These are phyloP conservation scores for Agriopis aurantiaria DNA, from an alignment of 2,888 invertebrate species.

Conservation along the genomic window DNA sequence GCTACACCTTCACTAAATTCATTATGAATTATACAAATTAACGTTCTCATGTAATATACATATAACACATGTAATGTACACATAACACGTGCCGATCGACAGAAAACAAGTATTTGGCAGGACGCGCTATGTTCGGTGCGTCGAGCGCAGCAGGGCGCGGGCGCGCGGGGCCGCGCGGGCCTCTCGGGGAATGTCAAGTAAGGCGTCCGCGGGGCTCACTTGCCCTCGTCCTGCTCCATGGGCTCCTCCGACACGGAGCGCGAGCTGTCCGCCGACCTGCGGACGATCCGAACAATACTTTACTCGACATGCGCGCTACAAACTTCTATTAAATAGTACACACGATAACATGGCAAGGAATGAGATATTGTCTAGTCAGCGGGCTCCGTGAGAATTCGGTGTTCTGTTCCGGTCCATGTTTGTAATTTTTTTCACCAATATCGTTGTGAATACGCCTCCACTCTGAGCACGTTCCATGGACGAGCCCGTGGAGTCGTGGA, in stretches of 20 bases:
- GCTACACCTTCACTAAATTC: slow-evolving; percentile 61
- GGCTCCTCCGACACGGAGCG: slow-evolving; percentile 92
- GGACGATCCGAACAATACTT: slow-evolving; percentile 21
- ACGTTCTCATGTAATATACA: slow-evolving; percentile 60
- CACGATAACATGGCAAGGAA: too few relatives aligned
- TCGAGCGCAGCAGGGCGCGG: slow-evolving; percentile 13
- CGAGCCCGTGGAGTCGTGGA: too few relatives aligned
- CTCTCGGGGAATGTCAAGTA: slow-evolving; percentile 13
- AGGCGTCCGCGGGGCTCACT: slow-evolving; percentile 80
- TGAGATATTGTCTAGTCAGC: too few relatives aligned
- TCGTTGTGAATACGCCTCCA: too few relatives aligned
- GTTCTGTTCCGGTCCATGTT: too few relatives aligned
- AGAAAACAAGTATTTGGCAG: slow-evolving; percentile 60
- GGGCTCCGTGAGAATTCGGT: too few relatives aligned
- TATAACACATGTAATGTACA: slow-evolving; percentile 48
- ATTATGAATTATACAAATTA: slow-evolving; percentile 60
- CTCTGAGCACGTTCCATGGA: too few relatives aligned
- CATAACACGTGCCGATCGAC: slow-evolving; percentile 55
- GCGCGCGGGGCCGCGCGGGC: slow-evolving; percentile 13
- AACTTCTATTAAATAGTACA: too few relatives aligned
- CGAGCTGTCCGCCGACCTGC: slow-evolving; percentile 88
- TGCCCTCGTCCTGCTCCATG: slow-evolving; percentile 94
- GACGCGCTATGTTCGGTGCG: slow-evolving; percentile 46
- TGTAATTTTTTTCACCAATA: too few relatives aligned
- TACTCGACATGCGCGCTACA: background rate